phyloP scores from a whole-genome alignment of 2,888 invertebrate genomes.

The Busseola fusca region DNA sequence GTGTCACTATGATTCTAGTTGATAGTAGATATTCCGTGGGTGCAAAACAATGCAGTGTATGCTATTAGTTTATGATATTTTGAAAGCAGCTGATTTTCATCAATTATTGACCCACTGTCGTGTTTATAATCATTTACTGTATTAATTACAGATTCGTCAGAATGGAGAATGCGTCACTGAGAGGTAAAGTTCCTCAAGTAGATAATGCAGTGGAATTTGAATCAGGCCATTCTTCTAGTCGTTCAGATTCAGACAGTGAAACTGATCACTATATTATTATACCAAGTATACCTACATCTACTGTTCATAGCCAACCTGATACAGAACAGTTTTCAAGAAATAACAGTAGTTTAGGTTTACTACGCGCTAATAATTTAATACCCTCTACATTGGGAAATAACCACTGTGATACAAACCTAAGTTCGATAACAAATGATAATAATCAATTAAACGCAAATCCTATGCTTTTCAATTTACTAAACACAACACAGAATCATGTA shows the following conservation, averaged over 20 bases:
- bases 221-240: constrained; percentile 12
- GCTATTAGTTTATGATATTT: neutral
- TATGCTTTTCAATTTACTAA: neutral
- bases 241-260: constrained; percentile 33
- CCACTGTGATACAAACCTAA: neutral
- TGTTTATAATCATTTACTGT: neutral
- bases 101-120: neutral
- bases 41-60: neutral
- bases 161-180: constrained; percentile 11
- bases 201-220: constrained; percentile 7
- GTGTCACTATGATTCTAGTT: neutral
- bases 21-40: neutral
- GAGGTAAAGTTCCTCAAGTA: no score
- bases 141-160: constrained; percentile 44
- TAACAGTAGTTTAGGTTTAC: constrained; percentile 5
- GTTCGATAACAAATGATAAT: neutral
- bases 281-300: neutral
- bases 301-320: neutral
- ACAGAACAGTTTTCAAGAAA: neutral
- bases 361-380: constrained; percentile 3
- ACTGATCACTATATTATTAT: constrained; percentile 6
- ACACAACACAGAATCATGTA: neutral
- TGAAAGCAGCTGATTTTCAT: neutral
- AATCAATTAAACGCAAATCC: constrained; percentile 2
- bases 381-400: neutral